Conservation (phyloP, 2,888 invertebrate genomes). For the Eupithecia subumbrata region DNA sequence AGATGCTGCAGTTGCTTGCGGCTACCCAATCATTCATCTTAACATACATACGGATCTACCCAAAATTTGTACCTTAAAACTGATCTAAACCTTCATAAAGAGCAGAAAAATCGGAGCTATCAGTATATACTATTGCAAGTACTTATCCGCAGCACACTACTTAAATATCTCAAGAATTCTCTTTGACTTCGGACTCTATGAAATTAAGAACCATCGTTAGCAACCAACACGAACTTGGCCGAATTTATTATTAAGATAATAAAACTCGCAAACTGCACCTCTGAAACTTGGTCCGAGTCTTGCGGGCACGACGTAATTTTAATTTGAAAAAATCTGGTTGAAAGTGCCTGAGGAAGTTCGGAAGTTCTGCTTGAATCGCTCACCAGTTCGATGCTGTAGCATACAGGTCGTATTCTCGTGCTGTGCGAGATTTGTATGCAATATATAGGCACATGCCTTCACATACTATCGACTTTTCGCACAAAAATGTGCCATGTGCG, state of each 20-base stretch:
- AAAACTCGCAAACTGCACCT: slow-evolving; percentile 59
- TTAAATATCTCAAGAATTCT: not conserved
- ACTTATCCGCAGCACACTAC: not conserved
- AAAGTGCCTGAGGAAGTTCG: slow-evolving; percentile 41
- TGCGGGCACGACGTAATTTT: slow-evolving; percentile 59
- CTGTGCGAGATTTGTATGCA: not conserved
- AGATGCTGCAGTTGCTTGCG: too few relatives aligned
- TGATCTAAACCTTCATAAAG: not conserved
- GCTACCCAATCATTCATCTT: too few relatives aligned
- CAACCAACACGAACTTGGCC: slow-evolving; percentile 4
- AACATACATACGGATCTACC: not conserved
- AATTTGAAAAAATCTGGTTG: slow-evolving; percentile 51
- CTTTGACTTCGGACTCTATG: not conserved
- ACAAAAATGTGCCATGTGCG: too few relatives aligned
- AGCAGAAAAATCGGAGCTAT: not conserved
- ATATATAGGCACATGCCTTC: not conserved
- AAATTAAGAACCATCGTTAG: slow-evolving; percentile 1
- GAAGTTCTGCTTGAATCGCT: slow-evolving; percentile 36
- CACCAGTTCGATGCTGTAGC: slow-evolving; percentile 21
- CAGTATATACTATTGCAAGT: not conserved
- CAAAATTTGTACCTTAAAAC: not conserved
- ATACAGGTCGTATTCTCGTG: slow-evolving; percentile 8
- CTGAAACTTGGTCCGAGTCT: slow-evolving; percentile 52
- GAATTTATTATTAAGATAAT: slow-evolving; percentile 57
- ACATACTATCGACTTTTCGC: too few relatives aligned